phyloP scores from a whole-genome alignment of 2,113 vertebrate genomes.

The Microtus pennsylvanicus region DNA sequence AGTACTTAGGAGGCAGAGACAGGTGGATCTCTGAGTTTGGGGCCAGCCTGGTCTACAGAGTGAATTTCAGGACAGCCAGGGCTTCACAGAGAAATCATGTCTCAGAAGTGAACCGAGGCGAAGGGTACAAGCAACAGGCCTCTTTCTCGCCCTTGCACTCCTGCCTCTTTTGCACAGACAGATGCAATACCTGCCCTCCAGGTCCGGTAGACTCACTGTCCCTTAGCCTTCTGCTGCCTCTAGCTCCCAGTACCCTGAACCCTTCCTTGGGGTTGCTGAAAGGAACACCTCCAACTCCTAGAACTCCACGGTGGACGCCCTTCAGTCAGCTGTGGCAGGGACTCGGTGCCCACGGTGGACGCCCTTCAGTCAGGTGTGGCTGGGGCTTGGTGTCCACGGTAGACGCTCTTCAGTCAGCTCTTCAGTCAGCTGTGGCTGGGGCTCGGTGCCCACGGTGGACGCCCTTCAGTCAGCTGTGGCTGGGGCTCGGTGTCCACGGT shows the following conservation, averaged over 20 bases:
- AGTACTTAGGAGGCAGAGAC: background rate
- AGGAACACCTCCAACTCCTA: background rate
- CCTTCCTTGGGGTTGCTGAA: background rate
- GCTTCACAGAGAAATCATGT: background rate
- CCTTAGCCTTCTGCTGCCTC: background rate
- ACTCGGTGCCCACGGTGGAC: fast-evolving
- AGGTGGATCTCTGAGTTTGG: background rate
- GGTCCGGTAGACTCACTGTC: fast-evolving
- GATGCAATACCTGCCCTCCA: fast-evolving
- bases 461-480: background rate
- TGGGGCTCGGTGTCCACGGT: background rate
- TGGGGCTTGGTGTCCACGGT: no score
- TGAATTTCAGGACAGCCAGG: background rate
- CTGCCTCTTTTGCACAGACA: background rate
- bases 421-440: background rate
- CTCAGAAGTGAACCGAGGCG: background rate
- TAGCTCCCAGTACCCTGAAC: no score
- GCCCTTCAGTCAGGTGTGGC: background rate
- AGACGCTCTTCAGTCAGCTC: no score
- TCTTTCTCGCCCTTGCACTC: fast-evolving
- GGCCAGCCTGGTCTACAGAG: background rate
- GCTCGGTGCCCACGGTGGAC: background rate
- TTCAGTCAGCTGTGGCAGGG: background rate
- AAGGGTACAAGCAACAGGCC: fast-evolving
- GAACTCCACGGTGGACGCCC: fast-evolving